phyloP scores from a whole-genome alignment of 2,113 vertebrate genomes.

The Malurus cyaneus region DNA sequence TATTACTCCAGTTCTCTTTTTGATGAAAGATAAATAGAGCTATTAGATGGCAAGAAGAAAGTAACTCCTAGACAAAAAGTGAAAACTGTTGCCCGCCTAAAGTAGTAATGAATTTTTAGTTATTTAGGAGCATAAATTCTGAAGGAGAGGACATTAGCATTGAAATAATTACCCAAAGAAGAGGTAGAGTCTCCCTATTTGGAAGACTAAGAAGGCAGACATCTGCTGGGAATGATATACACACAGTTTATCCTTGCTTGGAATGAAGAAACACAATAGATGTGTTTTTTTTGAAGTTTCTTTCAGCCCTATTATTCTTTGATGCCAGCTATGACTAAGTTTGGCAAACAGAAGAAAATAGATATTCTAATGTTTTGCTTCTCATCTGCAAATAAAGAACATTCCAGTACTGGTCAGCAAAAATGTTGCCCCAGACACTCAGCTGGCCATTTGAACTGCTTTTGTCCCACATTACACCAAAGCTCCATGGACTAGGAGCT shows the following conservation, averaged over 20 bases:
- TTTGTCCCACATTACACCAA: neutral
- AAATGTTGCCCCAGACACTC: neutral
- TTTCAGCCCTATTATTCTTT: neutral
- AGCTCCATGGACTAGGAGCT: neutral
- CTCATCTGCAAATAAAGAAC: neutral
- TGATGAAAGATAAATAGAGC: neutral
- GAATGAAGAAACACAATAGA: neutral
- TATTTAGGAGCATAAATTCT: neutral
- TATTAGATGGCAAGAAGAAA: neutral
- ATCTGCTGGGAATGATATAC: neutral
- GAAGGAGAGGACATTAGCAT: neutral
- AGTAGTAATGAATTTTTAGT: neutral
- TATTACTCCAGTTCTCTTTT: neutral
- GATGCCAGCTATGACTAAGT: constrained; percentile 12
- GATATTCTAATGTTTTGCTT: neutral
- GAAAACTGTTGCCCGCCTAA: neutral
- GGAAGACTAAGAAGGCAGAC: neutral
- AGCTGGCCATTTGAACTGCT: neutral
- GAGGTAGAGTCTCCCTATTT: neutral
- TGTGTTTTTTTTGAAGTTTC: neutral
- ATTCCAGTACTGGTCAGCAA: neutral
- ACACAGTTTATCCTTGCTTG: neutral
- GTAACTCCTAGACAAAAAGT: neutral
- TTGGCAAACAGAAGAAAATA: neutral
- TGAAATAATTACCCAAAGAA: neutral